Evolutionary conservation across 2,888 invertebrate genomes (phyloP).

Genomic region (Macrophya alboannulata): DNA sequence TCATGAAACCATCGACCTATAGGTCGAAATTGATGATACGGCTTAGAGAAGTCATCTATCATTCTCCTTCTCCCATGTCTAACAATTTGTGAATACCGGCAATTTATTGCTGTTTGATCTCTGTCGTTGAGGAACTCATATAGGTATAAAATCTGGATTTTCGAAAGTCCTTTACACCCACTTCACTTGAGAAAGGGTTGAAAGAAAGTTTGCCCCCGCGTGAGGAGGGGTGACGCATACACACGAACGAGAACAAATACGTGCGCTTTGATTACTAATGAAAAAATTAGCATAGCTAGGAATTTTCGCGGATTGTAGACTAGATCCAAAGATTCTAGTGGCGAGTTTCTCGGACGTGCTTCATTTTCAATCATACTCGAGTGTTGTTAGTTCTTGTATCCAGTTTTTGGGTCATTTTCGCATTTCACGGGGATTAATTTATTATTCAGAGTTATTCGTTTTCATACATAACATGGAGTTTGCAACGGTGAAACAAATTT

Average conservation of each 20-base stretch:
- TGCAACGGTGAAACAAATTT: neutral
- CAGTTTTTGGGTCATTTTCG: neutral
- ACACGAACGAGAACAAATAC: slow-evolving; percentile 11
- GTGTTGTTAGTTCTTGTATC: neutral
- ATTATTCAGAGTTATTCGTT: neutral
- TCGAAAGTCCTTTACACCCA: neutral
- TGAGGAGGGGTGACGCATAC: slow-evolving; percentile 2
- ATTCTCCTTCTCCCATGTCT: neutral
- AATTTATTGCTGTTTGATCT: slow-evolving; percentile 7
- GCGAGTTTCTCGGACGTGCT: neutral
- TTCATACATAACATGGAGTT: neutral
- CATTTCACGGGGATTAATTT: neutral
- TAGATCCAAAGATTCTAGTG: slow-evolving; percentile 1
- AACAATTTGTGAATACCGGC: neutral
- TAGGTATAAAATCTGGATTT: neutral
- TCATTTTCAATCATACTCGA: neutral
- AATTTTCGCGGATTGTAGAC: neutral
- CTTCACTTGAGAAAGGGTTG: slow-evolving; percentile 7
- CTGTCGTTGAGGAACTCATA: neutral
- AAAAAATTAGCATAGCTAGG: slow-evolving; percentile 18
- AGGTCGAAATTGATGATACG: no score
- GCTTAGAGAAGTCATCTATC: neutral
- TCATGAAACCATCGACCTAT: neutral
- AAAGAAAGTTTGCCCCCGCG: slow-evolving; percentile 19
- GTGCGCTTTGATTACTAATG: slow-evolving; percentile 35